These are phyloP conservation scores for Aphidoletes aphidimyza DNA, from an alignment of 2,888 invertebrate species.

Conservation along the genomic window DNA sequence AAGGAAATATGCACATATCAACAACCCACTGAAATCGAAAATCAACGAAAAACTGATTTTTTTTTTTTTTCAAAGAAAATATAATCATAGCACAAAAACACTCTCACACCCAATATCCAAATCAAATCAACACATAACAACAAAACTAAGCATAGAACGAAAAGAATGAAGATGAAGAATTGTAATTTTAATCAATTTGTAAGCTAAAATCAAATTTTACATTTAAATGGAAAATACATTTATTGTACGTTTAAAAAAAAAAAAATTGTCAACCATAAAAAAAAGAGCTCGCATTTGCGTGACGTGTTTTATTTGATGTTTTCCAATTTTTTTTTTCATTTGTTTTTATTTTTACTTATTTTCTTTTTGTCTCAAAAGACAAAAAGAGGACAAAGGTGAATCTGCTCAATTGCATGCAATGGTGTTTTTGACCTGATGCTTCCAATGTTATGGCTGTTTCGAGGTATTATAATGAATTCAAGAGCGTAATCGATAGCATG, in stretches of 20 bases:
- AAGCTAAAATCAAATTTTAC: conserved; percentile 37
- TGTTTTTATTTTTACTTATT: too few relatives aligned
- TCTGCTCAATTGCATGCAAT: too few relatives aligned
- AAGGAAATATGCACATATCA: conserved; percentile 30
- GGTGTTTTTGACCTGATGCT: too few relatives aligned
- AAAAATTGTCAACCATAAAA: conserved; percentile 14
- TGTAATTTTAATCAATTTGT: conserved; percentile 44
- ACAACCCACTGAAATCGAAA: neutral
- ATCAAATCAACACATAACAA: neutral
- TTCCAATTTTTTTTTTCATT: neutral
- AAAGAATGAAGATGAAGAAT: neutral
- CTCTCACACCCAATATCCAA: neutral
- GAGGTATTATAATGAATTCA: too few relatives aligned
- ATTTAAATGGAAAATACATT: conserved; percentile 32
- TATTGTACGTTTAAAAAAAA: conserved; percentile 28
- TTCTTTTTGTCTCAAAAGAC: too few relatives aligned
- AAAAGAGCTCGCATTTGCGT: neutral
- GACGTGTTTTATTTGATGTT: neutral
- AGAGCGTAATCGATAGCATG: too few relatives aligned
- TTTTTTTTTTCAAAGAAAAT: neutral
- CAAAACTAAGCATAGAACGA: neutral
- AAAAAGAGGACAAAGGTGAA: too few relatives aligned
- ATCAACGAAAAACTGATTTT: neutral
- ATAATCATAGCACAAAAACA: conserved; percentile 1
- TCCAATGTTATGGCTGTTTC: too few relatives aligned